Conservation (phyloP, 1,140 invertebrate species). For the Archivesica marissinica region DNA sequence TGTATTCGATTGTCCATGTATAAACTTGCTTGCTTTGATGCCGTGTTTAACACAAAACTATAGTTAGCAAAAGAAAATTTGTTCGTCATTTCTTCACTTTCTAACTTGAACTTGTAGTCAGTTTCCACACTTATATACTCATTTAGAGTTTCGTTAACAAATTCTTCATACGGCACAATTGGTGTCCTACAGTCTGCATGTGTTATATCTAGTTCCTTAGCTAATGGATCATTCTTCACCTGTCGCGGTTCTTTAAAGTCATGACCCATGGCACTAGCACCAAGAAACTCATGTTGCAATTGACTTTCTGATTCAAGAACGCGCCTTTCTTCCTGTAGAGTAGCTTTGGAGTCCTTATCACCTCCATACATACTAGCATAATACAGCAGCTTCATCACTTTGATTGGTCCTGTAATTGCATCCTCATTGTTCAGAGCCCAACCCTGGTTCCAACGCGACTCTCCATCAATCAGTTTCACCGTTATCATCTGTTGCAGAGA, state of each 20-base stretch:
- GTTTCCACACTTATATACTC: slow-evolving; percentile 96
- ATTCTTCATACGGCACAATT: slow-evolving; percentile 93
- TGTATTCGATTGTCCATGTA: slow-evolving; percentile 97
- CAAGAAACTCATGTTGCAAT: slow-evolving; percentile 76
- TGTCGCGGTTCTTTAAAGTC: slow-evolving; percentile 79
- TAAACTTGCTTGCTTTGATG: slow-evolving; percentile 94
- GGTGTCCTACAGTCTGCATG: slow-evolving; percentile 92
- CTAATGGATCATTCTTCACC: slow-evolving; percentile 83
- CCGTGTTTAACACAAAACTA: slow-evolving; percentile 95
- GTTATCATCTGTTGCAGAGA: slow-evolving; percentile 95
- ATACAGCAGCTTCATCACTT: slow-evolving; percentile 90
- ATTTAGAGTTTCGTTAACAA: slow-evolving; percentile 96
- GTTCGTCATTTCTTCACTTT: slow-evolving; percentile 65
- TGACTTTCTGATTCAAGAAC: slow-evolving; percentile 76
- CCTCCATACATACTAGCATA: slow-evolving; percentile 95
- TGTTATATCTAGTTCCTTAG: slow-evolving; percentile 88
- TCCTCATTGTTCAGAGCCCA: slow-evolving; percentile 94
- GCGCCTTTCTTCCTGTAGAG: slow-evolving; percentile 79
- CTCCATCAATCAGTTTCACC: slow-evolving; percentile 88
- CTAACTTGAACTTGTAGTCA: slow-evolving; percentile 95
- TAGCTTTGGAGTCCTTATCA: slow-evolving; percentile 88
- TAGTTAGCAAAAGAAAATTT: slow-evolving; percentile 97
- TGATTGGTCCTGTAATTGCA: slow-evolving; percentile 89
- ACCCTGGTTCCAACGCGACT: slow-evolving; percentile 87
- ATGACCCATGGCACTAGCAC: slow-evolving; percentile 77